Evolutionary conservation across 2,113 vertebrate genomes (phyloP).

Genomic region (Scopus umbretta): DNA sequence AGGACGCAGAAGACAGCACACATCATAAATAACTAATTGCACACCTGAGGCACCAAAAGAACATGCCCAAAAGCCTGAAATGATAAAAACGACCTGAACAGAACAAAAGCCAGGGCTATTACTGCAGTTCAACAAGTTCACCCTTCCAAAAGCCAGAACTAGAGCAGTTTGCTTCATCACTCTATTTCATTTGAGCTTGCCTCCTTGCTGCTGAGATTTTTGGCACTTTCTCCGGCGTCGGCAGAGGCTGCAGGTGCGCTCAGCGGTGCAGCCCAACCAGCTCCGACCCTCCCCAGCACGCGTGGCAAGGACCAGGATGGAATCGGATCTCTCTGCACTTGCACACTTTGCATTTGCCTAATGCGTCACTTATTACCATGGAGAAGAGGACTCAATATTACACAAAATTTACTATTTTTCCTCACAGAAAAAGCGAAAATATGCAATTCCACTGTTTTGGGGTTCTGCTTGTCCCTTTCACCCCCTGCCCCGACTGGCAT

Average conservation of each 20-base stretch:
- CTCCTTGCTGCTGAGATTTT: not conserved
- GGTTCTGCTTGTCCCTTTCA: not conserved
- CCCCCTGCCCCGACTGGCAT: not conserved
- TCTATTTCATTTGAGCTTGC: not conserved
- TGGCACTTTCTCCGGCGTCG: fast-evolving
- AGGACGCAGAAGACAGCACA: not conserved
- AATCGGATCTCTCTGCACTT: not conserved
- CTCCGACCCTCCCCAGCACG: not conserved
- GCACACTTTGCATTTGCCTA: not conserved
- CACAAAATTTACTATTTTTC: not conserved
- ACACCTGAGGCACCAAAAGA: not conserved
- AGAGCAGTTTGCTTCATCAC: not conserved
- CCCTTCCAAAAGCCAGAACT: not conserved
- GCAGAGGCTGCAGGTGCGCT: not conserved
- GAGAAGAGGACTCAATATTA: not conserved
- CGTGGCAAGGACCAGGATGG: fast-evolving
- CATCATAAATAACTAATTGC: not conserved
- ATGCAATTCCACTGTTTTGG: not conserved
- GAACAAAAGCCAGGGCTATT: not conserved
- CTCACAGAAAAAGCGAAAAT: not conserved
- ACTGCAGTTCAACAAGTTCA: not conserved
- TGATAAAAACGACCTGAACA: fast-evolving
- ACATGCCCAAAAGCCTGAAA: not conserved
- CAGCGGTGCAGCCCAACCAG: not conserved
- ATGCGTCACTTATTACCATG: not conserved